phyloP scores from a whole-genome alignment of 2,113 vertebrate species.

The Rhadina sibilatrix region DNA sequence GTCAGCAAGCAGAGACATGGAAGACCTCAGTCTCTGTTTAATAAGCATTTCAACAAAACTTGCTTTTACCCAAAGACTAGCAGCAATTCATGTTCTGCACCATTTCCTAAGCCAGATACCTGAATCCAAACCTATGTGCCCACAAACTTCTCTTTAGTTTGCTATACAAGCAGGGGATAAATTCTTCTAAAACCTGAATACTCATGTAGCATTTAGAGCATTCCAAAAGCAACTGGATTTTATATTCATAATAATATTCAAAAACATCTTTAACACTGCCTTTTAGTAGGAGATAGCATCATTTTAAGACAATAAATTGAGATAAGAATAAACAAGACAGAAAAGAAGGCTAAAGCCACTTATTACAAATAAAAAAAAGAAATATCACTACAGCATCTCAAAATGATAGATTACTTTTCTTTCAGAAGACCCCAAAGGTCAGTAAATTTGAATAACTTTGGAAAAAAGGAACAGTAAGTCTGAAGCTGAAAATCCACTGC shows the following conservation, averaged over 20 bases:
- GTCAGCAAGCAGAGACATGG: background rate
- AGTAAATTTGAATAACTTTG: background rate
- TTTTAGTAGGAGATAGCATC: background rate
- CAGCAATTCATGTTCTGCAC: background rate
- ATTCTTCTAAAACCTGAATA: background rate
- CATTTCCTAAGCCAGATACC: background rate
- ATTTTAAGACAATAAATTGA: background rate
- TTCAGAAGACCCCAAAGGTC: background rate
- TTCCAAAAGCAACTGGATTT: background rate
- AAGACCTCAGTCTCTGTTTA: conserved; percentile 8
- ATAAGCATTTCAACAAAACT: background rate
- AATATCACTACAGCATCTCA: background rate
- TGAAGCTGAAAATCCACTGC: conserved; percentile 43
- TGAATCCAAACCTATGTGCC: background rate
- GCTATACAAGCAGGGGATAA: background rate
- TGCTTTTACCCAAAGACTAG: background rate
- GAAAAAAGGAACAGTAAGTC: conserved; percentile 6
- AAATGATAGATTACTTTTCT: conserved; percentile 8
- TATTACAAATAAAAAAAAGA: background rate
- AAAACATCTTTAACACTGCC: background rate
- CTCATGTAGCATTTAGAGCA: background rate
- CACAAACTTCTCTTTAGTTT: background rate
- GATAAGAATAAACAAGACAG: background rate
- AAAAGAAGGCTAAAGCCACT: background rate
- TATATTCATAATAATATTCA: background rate